Percentiles rank a stretch among this genome's conserved stretches.
Conservation (phyloP, 2,797 vertebrate genomes). For the Heliangelus exortis region DNA sequence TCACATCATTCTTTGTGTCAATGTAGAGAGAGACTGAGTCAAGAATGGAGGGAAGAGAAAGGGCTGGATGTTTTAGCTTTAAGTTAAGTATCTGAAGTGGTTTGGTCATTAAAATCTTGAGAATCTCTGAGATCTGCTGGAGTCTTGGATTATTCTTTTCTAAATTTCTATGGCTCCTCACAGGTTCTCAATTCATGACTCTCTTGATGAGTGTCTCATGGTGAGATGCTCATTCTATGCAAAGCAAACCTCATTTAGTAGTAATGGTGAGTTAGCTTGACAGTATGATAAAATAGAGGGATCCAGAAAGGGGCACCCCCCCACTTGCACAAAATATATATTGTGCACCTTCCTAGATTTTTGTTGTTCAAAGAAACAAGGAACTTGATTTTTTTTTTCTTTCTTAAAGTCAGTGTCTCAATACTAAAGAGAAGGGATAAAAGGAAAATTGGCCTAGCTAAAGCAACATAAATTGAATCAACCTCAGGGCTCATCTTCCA, state of each 20-base stretch:
- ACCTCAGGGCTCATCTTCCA: not conserved
- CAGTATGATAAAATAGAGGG: not conserved
- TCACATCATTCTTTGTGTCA: not conserved
- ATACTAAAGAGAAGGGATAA: not conserved
- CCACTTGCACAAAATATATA: not conserved
- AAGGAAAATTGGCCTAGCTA: not conserved
- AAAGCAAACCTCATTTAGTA: not conserved
- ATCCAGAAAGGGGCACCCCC: not conserved
- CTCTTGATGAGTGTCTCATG: not conserved
- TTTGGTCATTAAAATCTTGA: not conserved
- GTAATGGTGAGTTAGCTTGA: not conserved
- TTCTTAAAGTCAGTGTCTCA: not conserved
- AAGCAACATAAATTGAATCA: not conserved
- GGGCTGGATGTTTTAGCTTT: not conserved
- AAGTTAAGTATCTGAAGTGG: not conserved
- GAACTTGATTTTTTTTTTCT: not conserved
- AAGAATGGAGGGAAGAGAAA: not conserved
- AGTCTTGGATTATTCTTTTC: not conserved
- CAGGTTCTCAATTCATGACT: not conserved
- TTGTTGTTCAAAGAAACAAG: not conserved
- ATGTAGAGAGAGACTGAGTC: not conserved
- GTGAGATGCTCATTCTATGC: not conserved
- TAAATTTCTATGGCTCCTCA: not conserved
- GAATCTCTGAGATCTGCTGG: not conserved
- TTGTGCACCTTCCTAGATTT: not conserved